These are phyloP conservation scores for Bos indicus DNA, from an alignment of 2,113 vertebrate genomes.

Conservation along the genomic window DNA sequence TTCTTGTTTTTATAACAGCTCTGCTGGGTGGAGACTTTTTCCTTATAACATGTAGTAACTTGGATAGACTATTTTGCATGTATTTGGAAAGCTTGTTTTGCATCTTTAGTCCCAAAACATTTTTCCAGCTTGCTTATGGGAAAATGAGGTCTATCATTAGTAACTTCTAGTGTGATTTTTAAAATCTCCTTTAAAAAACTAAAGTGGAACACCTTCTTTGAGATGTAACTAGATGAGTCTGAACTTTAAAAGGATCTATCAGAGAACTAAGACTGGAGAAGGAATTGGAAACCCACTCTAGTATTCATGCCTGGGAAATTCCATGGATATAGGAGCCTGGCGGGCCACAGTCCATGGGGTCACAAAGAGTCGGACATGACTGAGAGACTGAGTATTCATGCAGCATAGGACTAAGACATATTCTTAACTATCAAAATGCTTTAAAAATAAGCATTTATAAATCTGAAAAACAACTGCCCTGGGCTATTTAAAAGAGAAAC, in stretches of 20 bases:
- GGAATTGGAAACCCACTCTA: not conserved
- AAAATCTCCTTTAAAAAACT: not conserved
- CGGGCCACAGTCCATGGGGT: not conserved
- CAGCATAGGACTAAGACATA: not conserved
- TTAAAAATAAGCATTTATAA: not conserved
- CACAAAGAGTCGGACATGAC: not conserved
- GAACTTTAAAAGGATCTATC: not conserved
- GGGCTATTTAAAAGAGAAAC: not conserved
- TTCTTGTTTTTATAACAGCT: not conserved
- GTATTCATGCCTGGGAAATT: not conserved
- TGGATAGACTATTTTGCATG: not conserved
- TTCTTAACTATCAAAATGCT: not conserved
- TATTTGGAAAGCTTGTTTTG: not conserved
- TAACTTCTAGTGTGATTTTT: not conserved
- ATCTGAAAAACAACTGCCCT: not conserved
- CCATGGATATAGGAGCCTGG: not conserved
- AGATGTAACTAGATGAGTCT: not conserved
- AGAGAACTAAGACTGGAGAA: not conserved
- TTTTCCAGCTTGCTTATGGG: not conserved
- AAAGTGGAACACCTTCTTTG: not conserved
- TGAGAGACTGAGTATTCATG: not conserved
- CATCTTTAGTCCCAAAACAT: not conserved
- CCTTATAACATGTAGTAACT: not conserved
- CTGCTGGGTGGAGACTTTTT: not conserved
- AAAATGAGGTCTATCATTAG: not conserved